Percentiles rank a stretch among this genome's conserved stretches.
Conservation (phyloP, 53 echinoderm and acorn worm species). For the Mesocentrotus franciscanus region DNA sequence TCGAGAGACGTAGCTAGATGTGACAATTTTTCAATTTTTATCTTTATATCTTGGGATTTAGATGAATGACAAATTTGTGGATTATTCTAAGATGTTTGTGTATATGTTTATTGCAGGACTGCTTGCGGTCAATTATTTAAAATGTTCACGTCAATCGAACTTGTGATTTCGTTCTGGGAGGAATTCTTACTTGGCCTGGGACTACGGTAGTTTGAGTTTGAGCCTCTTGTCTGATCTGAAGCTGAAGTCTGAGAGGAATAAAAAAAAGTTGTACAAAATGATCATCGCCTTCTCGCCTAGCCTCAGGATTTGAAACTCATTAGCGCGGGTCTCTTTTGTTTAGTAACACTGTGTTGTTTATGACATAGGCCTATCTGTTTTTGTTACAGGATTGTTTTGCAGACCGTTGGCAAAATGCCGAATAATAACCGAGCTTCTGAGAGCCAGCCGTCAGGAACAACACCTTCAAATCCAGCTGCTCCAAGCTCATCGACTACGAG, state of each 20-base stretch:
- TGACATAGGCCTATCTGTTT: background rate
- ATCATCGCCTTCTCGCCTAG: background rate
- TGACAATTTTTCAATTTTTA: slow-evolving; percentile 9
- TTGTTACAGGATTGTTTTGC: slow-evolving; percentile 36
- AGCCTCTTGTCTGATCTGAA: background rate
- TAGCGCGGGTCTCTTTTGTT: background rate
- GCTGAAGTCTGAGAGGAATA: background rate
- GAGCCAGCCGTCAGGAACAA: slow-evolving; percentile 38
- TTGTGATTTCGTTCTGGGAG: background rate
- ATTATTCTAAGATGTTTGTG: background rate
- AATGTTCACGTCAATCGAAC: background rate
- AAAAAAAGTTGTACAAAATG: slow-evolving; percentile 28
- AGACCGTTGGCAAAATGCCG: slow-evolving; percentile 44
- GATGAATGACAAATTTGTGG: background rate
- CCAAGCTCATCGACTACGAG: slow-evolving; percentile 29
- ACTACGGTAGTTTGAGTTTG: background rate
- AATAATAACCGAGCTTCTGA: slow-evolving; percentile 63
- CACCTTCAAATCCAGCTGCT: slow-evolving; percentile 49
- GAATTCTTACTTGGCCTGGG: too few relatives aligned
- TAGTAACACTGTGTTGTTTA: background rate
- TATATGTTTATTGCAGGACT: background rate
- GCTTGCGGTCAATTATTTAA: background rate
- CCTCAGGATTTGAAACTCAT: slow-evolving; percentile 1
- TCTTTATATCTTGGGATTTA: background rate
- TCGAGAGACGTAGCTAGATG: background rate